Percentiles rank a stretch among this genome's conserved stretches.
These are phyloP conservation scores for Agriopis marginaria DNA, from an alignment of 2,888 invertebrate genomes.

Conservation along the genomic window DNA sequence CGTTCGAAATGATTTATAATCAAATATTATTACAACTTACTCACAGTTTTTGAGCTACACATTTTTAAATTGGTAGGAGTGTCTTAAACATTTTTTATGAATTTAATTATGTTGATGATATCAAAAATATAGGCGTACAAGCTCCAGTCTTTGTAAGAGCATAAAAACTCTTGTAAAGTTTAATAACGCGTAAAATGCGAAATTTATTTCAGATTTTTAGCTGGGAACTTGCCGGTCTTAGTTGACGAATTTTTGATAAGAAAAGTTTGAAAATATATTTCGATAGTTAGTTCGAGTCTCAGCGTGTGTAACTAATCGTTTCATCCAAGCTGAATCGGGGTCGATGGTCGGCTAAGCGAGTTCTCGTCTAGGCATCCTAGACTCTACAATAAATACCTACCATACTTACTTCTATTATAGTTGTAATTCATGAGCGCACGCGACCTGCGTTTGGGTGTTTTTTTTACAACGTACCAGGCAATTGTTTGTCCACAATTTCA, in stretches of 20 bases:
- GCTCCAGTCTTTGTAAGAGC: slow-evolving; percentile 3
- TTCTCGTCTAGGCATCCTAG: slow-evolving; percentile 43
- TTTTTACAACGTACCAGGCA: neutral
- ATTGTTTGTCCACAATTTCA: too few species aligned
- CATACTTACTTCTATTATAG: slow-evolving; percentile 4
- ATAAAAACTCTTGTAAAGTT: slow-evolving; percentile 15
- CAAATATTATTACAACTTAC: slow-evolving; percentile 25
- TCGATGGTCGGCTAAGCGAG: slow-evolving; percentile 41
- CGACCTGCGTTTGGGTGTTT: neutral
- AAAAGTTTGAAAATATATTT: slow-evolving; percentile 42
- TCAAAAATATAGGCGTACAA: neutral
- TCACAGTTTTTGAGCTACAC: slow-evolving; percentile 1
- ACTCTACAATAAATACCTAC: slow-evolving; percentile 35
- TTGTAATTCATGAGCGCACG: neutral
- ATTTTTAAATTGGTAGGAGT: slow-evolving; percentile 12
- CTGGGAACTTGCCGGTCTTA: slow-evolving; percentile 9
- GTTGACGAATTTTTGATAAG: slow-evolving; percentile 33
- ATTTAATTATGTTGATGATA: slow-evolving; percentile 6
- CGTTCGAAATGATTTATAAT: slow-evolving; percentile 18
- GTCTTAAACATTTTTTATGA: slow-evolving; percentile 11
- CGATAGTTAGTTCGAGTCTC: slow-evolving; percentile 34
- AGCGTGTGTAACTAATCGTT: slow-evolving; percentile 46
- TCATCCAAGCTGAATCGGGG: slow-evolving; percentile 37
- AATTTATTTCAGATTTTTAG: slow-evolving; percentile 31
- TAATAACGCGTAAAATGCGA: slow-evolving; percentile 27